Conservation (phyloP, 2,797 vertebrate genomes). For the Scomberomorus guttatus region DNA sequence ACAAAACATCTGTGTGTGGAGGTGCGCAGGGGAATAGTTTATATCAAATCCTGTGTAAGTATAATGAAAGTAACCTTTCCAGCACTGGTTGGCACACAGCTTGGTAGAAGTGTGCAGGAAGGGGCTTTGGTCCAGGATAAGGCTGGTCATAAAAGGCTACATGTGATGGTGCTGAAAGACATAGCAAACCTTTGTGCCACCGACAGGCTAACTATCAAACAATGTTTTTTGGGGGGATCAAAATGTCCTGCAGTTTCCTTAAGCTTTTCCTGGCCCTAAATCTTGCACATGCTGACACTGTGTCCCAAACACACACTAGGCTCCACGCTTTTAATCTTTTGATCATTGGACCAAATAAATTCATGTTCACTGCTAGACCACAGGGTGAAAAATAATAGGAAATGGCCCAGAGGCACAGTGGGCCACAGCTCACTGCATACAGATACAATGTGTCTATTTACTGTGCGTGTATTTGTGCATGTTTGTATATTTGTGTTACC, state of each 20-base stretch:
- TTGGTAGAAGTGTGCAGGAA: constrained; percentile 70
- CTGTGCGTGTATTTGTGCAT: constrained; percentile 26
- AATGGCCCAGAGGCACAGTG: constrained; percentile 48
- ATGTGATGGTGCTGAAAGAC: constrained; percentile 71
- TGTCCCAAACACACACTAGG: constrained; percentile 61
- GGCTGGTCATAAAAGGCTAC: constrained; percentile 63
- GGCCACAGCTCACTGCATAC: constrained; percentile 45
- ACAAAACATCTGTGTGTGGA: constrained; percentile 52
- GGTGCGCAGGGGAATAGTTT: constrained; percentile 43
- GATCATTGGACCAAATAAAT: constrained; percentile 76
- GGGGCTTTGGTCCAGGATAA: constrained; percentile 72
- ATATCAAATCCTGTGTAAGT: constrained; percentile 47
- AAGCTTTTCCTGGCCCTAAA: constrained; percentile 61
- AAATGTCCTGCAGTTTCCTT: constrained; percentile 60
- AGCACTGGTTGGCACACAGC: constrained; percentile 42
- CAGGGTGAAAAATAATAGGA: constrained; percentile 69
- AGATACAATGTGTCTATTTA: constrained; percentile 26
- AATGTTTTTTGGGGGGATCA: constrained; percentile 26
- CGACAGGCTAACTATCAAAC: constrained; percentile 69
- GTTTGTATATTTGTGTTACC: constrained; percentile 27
- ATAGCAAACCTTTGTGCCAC: constrained; percentile 62
- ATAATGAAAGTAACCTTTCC: constrained; percentile 58
- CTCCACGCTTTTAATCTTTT: constrained; percentile 69
- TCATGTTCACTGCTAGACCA: constrained; percentile 43
- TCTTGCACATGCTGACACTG: constrained; percentile 51